These are phyloP conservation scores for Hypomecis atomaria DNA, from an alignment of 2,888 invertebrate species.

Conservation along the genomic window DNA sequence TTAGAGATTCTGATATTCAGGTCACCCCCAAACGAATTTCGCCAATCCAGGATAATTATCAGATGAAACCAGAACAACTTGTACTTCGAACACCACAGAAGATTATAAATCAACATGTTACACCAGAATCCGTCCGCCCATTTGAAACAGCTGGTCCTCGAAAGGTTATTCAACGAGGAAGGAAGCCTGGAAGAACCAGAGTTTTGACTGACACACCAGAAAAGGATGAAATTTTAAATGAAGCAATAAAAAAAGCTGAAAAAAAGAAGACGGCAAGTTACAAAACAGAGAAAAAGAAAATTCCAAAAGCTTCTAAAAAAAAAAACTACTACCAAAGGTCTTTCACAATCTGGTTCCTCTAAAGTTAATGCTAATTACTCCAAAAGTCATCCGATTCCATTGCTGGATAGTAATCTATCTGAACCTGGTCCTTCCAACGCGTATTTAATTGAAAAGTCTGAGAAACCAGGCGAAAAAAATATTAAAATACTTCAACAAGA, in stretches of 20 bases:
- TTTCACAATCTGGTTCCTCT: too few species aligned
- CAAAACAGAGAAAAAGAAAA: too few species aligned
- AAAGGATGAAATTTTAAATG: background rate
- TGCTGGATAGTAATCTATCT: too few species aligned
- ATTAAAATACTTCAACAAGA: constrained; percentile 1
- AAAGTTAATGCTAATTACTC: background rate
- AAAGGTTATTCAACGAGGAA: background rate
- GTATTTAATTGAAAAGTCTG: background rate
- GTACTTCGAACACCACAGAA: background rate
- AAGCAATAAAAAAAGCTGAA: too few species aligned
- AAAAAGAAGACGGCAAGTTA: too few species aligned
- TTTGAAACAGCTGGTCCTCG: background rate
- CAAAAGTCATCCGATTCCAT: too few species aligned
- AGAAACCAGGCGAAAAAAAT: background rate
- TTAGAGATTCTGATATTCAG: background rate
- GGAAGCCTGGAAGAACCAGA: background rate
- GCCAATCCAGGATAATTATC: background rate
- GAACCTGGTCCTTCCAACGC: background rate
- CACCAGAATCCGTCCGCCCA: background rate
- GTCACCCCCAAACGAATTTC: background rate
- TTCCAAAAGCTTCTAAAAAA: too few species aligned
- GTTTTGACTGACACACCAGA: background rate
- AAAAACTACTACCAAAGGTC: too few species aligned
- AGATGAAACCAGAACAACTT: background rate
- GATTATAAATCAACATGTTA: too few species aligned